These are phyloP conservation scores for Lepidurus packardi DNA, from an alignment of 1,140 invertebrate genomes.

Conservation along the genomic window DNA sequence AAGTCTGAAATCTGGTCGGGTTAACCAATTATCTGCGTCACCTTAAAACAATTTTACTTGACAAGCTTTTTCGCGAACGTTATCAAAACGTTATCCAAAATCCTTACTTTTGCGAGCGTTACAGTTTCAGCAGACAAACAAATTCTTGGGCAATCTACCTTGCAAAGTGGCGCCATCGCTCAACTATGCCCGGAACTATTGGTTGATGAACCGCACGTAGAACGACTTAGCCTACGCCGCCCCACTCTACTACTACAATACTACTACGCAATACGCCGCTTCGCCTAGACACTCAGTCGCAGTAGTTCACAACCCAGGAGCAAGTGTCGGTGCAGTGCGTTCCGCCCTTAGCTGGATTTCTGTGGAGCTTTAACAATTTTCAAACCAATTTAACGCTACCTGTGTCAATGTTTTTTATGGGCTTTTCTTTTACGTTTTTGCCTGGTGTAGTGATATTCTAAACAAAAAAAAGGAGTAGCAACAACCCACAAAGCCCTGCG, in stretches of 20 bases:
- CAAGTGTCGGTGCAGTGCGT: background rate
- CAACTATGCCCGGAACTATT: background rate
- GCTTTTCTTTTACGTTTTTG: too few species aligned
- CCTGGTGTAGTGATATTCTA: too few species aligned
- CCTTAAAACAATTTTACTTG: too few species aligned
- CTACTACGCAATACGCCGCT: constrained; percentile 7
- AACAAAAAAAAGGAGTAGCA: too few species aligned
- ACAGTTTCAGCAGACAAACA: background rate
- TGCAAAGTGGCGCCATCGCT: too few species aligned
- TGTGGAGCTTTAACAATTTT: background rate
- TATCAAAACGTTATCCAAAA: too few species aligned
- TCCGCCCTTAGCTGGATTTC: background rate
- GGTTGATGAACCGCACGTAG: background rate
- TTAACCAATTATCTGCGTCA: too few species aligned
- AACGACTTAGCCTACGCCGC: background rate
- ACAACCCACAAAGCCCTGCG: background rate
- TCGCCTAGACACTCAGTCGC: background rate
- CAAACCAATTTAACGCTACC: too few species aligned
- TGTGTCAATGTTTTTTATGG: too few species aligned
- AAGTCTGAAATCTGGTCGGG: too few species aligned
- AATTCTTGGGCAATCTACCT: background rate
- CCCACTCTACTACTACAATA: background rate
- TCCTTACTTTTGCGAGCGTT: background rate
- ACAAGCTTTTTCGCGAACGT: too few species aligned
- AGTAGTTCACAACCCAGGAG: background rate